A percentile compares a stretch with the other conserved stretches of the same genome.
Conservation (phyloP, 2,888 invertebrate genomes). For the Leptinotarsa rubiginosa region DNA sequence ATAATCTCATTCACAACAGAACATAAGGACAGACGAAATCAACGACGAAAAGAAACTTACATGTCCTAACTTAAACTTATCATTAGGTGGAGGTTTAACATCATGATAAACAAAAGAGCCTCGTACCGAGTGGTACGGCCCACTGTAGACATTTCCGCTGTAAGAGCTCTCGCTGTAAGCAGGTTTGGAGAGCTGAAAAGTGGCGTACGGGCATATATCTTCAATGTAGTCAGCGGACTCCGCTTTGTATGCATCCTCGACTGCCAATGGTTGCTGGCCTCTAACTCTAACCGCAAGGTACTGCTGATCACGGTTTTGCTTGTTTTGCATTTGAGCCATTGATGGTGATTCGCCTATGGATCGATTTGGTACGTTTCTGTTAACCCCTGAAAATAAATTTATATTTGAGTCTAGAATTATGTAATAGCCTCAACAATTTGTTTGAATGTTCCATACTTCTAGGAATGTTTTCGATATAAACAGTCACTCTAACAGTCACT, state of each 20-base stretch:
- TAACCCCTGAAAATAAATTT: constrained; percentile 62
- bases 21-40: constrained; percentile 27
- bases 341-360: constrained; percentile 81
- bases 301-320: constrained; percentile 82
- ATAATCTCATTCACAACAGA: constrained; percentile 31
- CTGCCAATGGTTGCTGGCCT: constrained; percentile 65
- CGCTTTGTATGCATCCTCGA: constrained; percentile 69
- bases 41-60: constrained; percentile 66
- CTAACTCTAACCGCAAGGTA: constrained; percentile 75
- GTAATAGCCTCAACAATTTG: no score
- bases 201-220: constrained; percentile 93
- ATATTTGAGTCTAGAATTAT: no score
- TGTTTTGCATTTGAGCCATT: constrained; percentile 82
- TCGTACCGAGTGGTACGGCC: constrained; percentile 86
- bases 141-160: constrained; percentile 89
- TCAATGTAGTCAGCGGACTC: constrained; percentile 84
- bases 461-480: no score
- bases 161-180: constrained; percentile 91
- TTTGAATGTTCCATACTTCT: no score
- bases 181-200: constrained; percentile 86
- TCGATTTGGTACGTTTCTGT: constrained; percentile 66
- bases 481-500: no score
- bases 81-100: constrained; percentile 80
- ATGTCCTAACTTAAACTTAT: constrained; percentile 80
- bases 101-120: constrained; percentile 92